phyloP scores from a whole-genome alignment of 2,113 vertebrate species.

The Heteronetta atricapilla region DNA sequence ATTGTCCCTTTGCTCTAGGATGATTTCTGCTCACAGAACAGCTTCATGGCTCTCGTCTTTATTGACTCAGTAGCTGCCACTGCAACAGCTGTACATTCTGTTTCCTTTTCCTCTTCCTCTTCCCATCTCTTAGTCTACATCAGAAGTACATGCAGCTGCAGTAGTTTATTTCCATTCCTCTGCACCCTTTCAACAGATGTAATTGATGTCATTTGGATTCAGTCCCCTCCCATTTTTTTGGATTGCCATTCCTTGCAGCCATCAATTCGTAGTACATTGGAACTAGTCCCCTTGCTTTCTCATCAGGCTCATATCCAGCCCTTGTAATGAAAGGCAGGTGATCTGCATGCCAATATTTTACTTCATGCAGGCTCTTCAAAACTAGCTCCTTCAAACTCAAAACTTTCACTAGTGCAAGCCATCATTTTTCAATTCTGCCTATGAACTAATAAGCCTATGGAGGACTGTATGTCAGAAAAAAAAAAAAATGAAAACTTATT shows the following conservation, averaged over 20 bases:
- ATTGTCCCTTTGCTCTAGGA: not conserved
- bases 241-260: not conserved
- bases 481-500: not conserved
- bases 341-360: not conserved
- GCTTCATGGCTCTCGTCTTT: fast-evolving
- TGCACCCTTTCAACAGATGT: fast-evolving
- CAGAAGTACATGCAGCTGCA: not conserved
- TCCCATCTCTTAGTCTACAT: not conserved
- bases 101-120: not conserved
- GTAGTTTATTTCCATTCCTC: not conserved
- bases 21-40: not conserved
- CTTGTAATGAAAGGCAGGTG: not conserved
- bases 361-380: not conserved
- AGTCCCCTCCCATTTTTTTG: not conserved
- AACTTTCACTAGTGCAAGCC: not conserved
- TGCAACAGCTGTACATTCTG: not conserved
- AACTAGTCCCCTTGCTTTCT: not conserved
- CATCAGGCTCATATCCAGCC: not conserved
- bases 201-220: not conserved
- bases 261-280: not conserved
- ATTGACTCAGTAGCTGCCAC: not conserved
- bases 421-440: not conserved
- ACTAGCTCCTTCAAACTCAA: not conserved
- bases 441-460: not conserved
- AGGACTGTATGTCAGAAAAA: not conserved